Evolutionary conservation across 2,113 vertebrate genomes (phyloP), one percentile per base, ranked within the genome.

Genomic region (Uropsilus gracilis): DNA sequence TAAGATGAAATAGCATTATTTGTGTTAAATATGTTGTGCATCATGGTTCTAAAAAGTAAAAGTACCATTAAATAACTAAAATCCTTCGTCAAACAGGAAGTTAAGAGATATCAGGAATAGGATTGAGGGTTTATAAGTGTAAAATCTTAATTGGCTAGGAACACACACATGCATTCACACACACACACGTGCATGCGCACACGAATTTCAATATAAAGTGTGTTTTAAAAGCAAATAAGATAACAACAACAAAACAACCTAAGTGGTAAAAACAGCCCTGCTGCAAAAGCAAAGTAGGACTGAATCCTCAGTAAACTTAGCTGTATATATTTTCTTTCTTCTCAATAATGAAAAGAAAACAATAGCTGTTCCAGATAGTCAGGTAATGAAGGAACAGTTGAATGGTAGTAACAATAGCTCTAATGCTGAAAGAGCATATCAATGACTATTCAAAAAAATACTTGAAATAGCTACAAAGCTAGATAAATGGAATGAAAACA

Each of bases 401-500:
- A 30, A 87, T 32, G 26, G 22, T 4, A 50, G 0, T 13, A 39
- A 1, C 18, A 90, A 64, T 2, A 72, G 37, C 26, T 93, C 8
- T 69, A 11, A 85, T 42, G 63, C 34, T 90, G 61, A 90, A 85
- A 86, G 3, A 83, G 55, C 37, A 94, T 88, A 88, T 39, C 17
- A 92, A 39, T 20, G 59, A 76, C 39, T 72, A n/a, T 68, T 66
- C 86, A 89, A 71, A 85, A 85, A 81, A 59, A 44, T 69, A 26
- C 18, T 34, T 93, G 34, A 63, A 86, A 86, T 22, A 77, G 59
- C 10, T 77, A 22, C 16, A 78, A 81, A 76, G 48, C 48, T 71
- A 77, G 75, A 81, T 59, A 68, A 78, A 61, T 44, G 13, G 42
- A 80, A 81, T 73, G 46, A 90, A 94, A 90, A 91, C 17, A 93